Evolutionary conservation across 2,113 vertebrate genomes (phyloP).

Genomic region (Neoarius graeffei): DNA sequence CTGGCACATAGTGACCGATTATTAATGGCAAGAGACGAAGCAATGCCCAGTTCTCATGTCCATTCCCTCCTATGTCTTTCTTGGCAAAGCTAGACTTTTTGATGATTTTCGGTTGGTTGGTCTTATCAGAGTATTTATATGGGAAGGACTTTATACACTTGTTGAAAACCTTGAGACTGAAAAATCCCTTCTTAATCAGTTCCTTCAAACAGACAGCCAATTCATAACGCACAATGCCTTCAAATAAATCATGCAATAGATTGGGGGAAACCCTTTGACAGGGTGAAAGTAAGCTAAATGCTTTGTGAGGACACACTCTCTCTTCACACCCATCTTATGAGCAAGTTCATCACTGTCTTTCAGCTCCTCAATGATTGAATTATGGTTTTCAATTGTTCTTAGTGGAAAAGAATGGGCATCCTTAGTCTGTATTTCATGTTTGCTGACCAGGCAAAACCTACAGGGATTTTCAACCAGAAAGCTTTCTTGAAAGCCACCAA

Average conservation of each 20-base stretch:
- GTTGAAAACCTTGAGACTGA: too few relatives aligned
- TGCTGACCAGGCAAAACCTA: conserved; percentile 26
- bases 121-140: too few relatives aligned
- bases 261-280: conserved; percentile 36
- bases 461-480: conserved; percentile 35
- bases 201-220: not conserved
- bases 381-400: conserved; percentile 23
- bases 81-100: too few relatives aligned
- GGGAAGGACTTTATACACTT: too few relatives aligned
- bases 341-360: not conserved
- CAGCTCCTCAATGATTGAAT: not conserved
- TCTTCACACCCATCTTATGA: not conserved
- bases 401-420: conserved; percentile 21
- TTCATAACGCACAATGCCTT: too few relatives aligned
- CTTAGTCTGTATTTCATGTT: conserved; percentile 12
- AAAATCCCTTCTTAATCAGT: not conserved
- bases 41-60: too few relatives aligned
- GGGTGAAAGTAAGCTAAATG: conserved; percentile 30
- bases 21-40: too few relatives aligned
- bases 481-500: conserved; percentile 46
- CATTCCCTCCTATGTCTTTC: too few relatives aligned
- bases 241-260: conserved; percentile 21
- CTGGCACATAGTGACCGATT: too few relatives aligned
- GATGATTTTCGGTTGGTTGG: too few relatives aligned
- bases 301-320: conserved; percentile 22